phyloP scores from a whole-genome alignment of 2,888 invertebrate genomes.

The Tinea pellionella region DNA sequence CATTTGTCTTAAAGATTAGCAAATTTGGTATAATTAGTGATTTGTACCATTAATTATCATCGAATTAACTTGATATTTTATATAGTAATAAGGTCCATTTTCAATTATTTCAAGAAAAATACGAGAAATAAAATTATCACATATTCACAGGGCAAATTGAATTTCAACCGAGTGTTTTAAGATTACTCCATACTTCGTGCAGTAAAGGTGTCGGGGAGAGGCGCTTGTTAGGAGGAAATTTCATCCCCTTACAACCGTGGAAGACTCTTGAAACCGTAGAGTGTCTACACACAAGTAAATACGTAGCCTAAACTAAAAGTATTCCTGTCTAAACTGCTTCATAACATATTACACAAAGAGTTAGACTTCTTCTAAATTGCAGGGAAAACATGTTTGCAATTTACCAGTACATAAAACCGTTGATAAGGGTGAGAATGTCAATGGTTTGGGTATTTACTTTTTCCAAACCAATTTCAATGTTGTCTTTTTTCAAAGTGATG shows the following conservation, averaged over 20 bases:
- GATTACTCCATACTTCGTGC: not conserved
- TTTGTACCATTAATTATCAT: too few relatives aligned
- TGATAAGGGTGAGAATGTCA: conserved; percentile 3
- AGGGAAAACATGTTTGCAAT: not conserved
- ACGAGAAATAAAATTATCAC: too few relatives aligned
- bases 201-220: conserved; percentile 1
- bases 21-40: too few relatives aligned
- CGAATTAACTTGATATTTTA: too few relatives aligned
- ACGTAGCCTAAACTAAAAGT: conserved; percentile 6
- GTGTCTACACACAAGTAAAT: conserved; percentile 11
- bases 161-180: not conserved
- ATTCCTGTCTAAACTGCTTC: not conserved
- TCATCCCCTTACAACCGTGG: conserved; percentile 12
- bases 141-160: not conserved
- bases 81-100: too few relatives aligned
- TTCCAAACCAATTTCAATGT: not conserved
- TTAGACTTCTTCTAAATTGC: not conserved
- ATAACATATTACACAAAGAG: not conserved
- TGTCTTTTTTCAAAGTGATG: not conserved
- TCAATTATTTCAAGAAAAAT: too few relatives aligned
- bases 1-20: too few relatives aligned
- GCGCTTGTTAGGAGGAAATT: conserved; percentile 12
- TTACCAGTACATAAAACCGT: not conserved
- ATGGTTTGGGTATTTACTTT: not conserved
- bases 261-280: conserved; percentile 11